Evolutionary conservation across 2,113 vertebrate species (phyloP), one percentile per base, ranked within the genome.

Genomic region (Gobiocypris rarus): DNA sequence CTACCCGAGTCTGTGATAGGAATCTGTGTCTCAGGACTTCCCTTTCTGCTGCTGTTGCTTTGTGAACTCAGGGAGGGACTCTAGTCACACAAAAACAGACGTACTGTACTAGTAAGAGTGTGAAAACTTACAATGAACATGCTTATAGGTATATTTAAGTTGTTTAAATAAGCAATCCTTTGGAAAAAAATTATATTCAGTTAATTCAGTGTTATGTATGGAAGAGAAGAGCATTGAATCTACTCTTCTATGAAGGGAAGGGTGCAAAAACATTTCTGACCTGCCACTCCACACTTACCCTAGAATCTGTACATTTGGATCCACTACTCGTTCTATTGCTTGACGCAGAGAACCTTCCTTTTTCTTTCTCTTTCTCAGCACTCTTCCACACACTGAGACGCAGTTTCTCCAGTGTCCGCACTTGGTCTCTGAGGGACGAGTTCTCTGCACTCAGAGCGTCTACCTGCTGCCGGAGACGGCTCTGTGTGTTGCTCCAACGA

Each of bases 301-400:
- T 85, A 19, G 82, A 69, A 78, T 79, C 79, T 85, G 83, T 82
- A 41, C 70, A 48, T 54, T 38, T 84, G 69, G 56, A 92, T 89
- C 91, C 91, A 28, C 80, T 54, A 31, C 52, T 63, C 31, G 2
- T 65, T 82, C 87, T 91, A 92, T 91, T 89, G 81, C 91, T 92
- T 52, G 65, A 87, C 0, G 43, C 41, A 61, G n/a, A 83, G 4
- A 71, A 58, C 43, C 54, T 75, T 1, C 89, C 89, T 86, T 90
- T 93, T 0, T 28, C 83, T 90, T 90, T 81, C 67, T 87, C 88
- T 86, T 90, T 84, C 75, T 93, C 91, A 74, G 79, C 92, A 92
- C 93, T 96, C 91, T 95, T 97, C 96, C 95, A 98, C 75, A 94
- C 91, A 45, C 94, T 95, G 13, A 99, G 82, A 17, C 97, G 97